Evolutionary conservation across 2,113 vertebrate species (phyloP), one percentile per base, ranked within the genome.

Genomic region (Butorides virescens): DNA sequence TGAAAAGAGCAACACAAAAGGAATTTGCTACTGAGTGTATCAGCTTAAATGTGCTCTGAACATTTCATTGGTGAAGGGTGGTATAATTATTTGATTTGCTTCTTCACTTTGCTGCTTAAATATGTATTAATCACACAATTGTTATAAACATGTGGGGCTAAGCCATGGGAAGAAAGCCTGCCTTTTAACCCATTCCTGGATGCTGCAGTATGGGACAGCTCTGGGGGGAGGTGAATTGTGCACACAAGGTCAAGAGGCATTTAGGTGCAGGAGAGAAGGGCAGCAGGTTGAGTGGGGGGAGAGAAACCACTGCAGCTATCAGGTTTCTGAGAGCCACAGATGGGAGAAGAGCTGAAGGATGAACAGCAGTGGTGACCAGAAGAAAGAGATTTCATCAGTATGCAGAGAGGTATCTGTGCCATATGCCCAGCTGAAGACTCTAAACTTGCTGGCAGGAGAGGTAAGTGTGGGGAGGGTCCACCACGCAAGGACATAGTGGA

Each of bases 381-480:
- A 63, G 65, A 50, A 84, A 56, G 20, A 39, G 22, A 66, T 34
- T 61, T 47, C 46, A 23, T 11, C 46, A 15, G 15, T 72, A 37
- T 21, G 32, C 44, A 73, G 34, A 37, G 23, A 72, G 9, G 13
- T 4, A 10, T 17, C 39, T 46, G 7, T 65, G 71, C 67, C 53
- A 58, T 17, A 27, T 29, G 62, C n/a, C 80, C 46, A 77, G 78
- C 62, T 65, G 71, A 86, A 91, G 52, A 44, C 56, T 65, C 27
- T 58, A 39, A 82, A 46, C 8, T 44, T 88, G 19, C 58, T 79
- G 78, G 49, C 46, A 66, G 46, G 46, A 82, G 17, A 68, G 47
- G 13, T 30, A 88, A 61, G 12, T 0, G 0, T 42, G 26, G 29
- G 30, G 4, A 86, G 21, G 19, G 15, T 67, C 36, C 29, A 18